Evolutionary conservation across 2,113 vertebrate genomes (phyloP).

Genomic region (Marcusenius ussheri): DNA sequence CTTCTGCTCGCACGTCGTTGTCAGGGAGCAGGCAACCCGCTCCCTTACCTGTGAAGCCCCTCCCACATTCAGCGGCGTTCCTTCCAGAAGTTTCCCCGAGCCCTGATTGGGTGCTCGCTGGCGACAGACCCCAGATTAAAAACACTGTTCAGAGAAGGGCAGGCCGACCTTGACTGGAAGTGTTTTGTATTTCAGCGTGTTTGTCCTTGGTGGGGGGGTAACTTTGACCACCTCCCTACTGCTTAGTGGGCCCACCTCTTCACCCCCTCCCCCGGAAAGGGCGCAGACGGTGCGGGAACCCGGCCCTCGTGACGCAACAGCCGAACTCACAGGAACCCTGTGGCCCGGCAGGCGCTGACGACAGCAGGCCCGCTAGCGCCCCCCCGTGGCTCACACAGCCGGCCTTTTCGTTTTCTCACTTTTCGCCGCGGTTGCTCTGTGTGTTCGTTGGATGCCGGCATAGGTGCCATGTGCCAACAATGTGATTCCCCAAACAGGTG

Average conservation of each 20-base stretch:
- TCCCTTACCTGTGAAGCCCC: neutral
- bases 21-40: neutral
- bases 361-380: neutral
- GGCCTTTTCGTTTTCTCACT: neutral
- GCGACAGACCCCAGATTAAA: neutral
- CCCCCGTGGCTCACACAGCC: neutral
- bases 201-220: conserved; percentile 13
- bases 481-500: neutral
- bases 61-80: neutral
- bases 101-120: neutral
- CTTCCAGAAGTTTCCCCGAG: neutral
- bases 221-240: neutral
- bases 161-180: conserved; percentile 22
- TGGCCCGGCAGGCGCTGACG: neutral
- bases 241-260: neutral
- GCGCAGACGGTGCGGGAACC: neutral
- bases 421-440: neutral
- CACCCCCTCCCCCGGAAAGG: neutral
- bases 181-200: conserved; percentile 22
- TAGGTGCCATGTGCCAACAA: neutral
- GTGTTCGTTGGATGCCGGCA: conserved; percentile 1
- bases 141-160: conserved; percentile 11
- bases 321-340: neutral
- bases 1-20: conserved; percentile 15
- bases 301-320: neutral